These are phyloP conservation scores for Trichosurus vulpecula DNA, from an alignment of 2,797 vertebrate species.

Conservation along the genomic window DNA sequence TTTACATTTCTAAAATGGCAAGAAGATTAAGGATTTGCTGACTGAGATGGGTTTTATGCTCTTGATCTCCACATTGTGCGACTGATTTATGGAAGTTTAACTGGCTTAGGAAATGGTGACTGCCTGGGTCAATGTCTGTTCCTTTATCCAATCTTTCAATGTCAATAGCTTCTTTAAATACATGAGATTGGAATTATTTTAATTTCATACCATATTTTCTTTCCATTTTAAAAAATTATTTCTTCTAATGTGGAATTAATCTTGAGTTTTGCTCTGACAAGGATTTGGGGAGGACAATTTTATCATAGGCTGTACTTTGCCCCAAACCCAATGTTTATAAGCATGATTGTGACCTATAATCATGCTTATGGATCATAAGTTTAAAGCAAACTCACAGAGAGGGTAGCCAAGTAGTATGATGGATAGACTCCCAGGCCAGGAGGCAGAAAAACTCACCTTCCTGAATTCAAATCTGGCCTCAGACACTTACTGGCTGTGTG, in stretches of 20 bases:
- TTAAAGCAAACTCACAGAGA: background rate
- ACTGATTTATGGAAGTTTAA: background rate
- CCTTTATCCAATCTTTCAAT: background rate
- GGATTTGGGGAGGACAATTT: background rate
- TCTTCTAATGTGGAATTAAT: background rate
- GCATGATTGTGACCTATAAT: background rate
- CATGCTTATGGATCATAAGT: background rate
- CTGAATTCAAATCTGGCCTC: background rate
- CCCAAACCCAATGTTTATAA: background rate
- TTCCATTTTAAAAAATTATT: background rate
- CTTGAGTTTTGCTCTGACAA: background rate
- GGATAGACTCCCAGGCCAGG: background rate
- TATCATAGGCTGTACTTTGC: background rate
- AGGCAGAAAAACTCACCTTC: background rate
- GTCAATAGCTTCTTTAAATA: background rate
- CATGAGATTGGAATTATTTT: background rate
- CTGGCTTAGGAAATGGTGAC: background rate
- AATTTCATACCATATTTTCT: background rate
- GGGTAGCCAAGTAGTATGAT: background rate
- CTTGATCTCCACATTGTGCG: background rate
- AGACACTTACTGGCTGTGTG: background rate
- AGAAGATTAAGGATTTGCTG: background rate
- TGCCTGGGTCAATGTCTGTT: background rate
- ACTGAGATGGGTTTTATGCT: background rate
- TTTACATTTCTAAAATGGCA: background rate